These are phyloP conservation scores for Caenorhabditis angaria DNA, from an alignment of 2,888 invertebrate genomes.

Conservation along the genomic window DNA sequence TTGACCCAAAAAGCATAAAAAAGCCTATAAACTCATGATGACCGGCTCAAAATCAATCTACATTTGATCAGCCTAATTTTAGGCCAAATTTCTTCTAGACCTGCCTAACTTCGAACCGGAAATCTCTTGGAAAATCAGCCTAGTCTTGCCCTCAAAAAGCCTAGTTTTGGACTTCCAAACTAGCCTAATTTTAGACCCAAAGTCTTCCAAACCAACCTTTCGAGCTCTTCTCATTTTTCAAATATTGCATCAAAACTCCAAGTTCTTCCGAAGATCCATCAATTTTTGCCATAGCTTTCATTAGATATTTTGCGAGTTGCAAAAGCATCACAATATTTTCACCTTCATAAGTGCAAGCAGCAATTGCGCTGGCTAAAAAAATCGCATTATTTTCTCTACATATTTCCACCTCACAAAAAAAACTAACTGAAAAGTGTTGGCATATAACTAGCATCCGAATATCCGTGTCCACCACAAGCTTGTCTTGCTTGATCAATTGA, in stretches of 20 bases:
- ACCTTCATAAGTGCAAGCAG: slow-evolving; percentile 93
- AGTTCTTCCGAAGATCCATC: slow-evolving; percentile 13
- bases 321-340: slow-evolving; percentile 92
- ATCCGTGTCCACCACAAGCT: slow-evolving; percentile 94
- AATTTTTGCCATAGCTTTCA: slow-evolving; percentile 76
- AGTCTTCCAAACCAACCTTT: not conserved
- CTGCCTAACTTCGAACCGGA: no score
- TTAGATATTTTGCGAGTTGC: slow-evolving; percentile 81
- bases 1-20: no score
- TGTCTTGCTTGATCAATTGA: slow-evolving; percentile 81
- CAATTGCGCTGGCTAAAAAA: slow-evolving; percentile 72
- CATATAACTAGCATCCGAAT: slow-evolving; percentile 76
- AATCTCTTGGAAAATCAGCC: no score
- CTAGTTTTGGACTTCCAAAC: slow-evolving; percentile 14
- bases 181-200: no score
- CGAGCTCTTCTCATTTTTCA: slow-evolving; percentile 32
- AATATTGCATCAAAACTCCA: slow-evolving; percentile 22
- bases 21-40: no score
- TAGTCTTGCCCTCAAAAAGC: no score
- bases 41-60: no score
- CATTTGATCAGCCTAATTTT: not conserved
- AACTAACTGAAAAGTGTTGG: slow-evolving; percentile 44
- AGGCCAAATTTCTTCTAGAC: not conserved
- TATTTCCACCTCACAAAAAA: no score
- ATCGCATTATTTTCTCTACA: not conserved